A percentile compares a stretch with the other conserved stretches of the same genome.
Evolutionary conservation across 2,113 vertebrate genomes (phyloP).

Genomic region (Python bivittatus): DNA sequence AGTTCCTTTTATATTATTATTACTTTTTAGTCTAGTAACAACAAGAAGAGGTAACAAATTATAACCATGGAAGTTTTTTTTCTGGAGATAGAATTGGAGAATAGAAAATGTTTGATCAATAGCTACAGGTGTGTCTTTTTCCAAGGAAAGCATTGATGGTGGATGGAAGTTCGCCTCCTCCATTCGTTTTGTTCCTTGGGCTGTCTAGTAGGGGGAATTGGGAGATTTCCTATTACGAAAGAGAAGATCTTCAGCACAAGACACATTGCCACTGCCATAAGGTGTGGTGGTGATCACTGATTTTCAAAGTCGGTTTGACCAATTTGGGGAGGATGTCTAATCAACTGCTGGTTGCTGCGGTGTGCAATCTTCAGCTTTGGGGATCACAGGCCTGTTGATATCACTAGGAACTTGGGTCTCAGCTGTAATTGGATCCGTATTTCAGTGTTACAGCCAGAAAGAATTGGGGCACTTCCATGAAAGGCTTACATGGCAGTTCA

Average conservation of each 20-base stretch:
- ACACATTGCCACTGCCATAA: neutral
- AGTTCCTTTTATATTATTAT: neutral
- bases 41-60: too few species aligned
- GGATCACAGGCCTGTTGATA: neutral
- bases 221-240: too few species aligned
- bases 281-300: neutral
- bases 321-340: neutral
- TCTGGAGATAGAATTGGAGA: too few species aligned
- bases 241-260: neutral
- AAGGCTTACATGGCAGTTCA: too few species aligned
- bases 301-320: neutral
- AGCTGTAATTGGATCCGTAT: too few species aligned
- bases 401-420: too few species aligned
- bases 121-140: neutral
- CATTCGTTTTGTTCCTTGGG: too few species aligned
- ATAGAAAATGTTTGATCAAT: too few species aligned
- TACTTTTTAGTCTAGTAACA: neutral
- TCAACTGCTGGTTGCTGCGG: neutral
- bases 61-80: too few species aligned
- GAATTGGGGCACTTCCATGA: too few species aligned
- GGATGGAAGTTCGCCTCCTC: neutral
- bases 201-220: too few species aligned
- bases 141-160: neutral
- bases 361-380: neutral
- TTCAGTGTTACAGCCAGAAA: too few species aligned